Base-by-base conservation (phyloP, 2,888 invertebrate species). In the Colletes collaris region DNA sequence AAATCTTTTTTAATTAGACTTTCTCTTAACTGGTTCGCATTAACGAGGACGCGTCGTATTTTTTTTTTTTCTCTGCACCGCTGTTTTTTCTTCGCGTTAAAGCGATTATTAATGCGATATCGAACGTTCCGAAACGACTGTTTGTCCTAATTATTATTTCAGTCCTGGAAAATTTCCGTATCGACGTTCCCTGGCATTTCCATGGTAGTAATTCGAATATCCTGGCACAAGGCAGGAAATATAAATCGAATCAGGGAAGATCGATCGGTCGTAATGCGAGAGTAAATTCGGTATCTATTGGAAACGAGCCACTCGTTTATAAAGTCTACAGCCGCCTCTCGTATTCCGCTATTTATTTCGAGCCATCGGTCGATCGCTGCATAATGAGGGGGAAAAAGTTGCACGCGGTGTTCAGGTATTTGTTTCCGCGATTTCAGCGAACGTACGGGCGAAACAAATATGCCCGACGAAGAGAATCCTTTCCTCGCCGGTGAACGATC, bases 1-100 rank as follows among this genome's bases (percentile, higher is more conserved):
- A 50, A 64, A 71, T 44, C 50, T 64, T 35, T 70, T 64, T 62
- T 40, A 16, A 46, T 62, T 16, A 46, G 11, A 75, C 56, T 50
- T 63, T 16, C 55, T 49, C 56, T 52, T 64, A 71, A 75, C 71
- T 75, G 63, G 63, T 46, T 37, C 58, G 0, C 4, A 13, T 44
- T 71, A 75, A 71, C 71, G 63, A 71, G 70, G 46, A 50, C 27
- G 37, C 13, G 2, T 13, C 50, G n/a, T 16, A 35, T 58, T 75
- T 50, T 63, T 70, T 11, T 13, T 46, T 46, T 46, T 27, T 10
- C 44, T 27, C 27, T 27, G 27, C 2, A 27, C 27, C 27, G 27
- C 27, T 16, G 37, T 50, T 37, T 10, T 46, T 46, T 46, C 16
- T 10, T 10, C 44, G 10, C 44, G 7, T 46, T 3, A 2, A 46